Base-by-base conservation (phyloP, 2,797 vertebrate genomes). In the Enteromius radiatus region DNA sequence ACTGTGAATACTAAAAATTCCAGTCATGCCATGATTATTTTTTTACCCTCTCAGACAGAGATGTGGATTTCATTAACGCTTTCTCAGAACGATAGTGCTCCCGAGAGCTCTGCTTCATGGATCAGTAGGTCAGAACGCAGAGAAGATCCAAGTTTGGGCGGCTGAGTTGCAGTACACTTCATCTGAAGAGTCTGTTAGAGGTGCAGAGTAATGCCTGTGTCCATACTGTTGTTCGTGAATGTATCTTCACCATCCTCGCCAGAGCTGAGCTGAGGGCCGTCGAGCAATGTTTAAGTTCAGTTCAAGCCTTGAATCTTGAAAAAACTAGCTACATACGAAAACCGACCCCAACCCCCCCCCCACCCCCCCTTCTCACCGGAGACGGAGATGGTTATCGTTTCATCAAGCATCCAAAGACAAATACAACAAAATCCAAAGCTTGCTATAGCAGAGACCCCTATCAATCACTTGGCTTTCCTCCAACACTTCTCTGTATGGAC, bases 201-300 rank as follows among this genome's bases (percentile, higher is more conserved):
- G 90, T 93, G 92, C 90, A 89, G 89, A 92, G 91, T 88, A 88
- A 94, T 86, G 92, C 91, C 93, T 93, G 92, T 93, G 92, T 93
- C 90, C 88, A 87, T 92, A 92, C 90, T 91, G 90, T 92, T 93
- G 86, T 92, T 94, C 92, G 93, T 95, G 94, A 96, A 95, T 95
- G 95, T 95, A 95, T 93, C 91, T 91, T 88, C 87, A 91, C 90
- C 93, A 92, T 94, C 92, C 93, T 91, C 92, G 94, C 92, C 93
- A 91, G 79, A 81, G 94, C 91, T 93, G 82, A 79, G 92, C 92
- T 91, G 91, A 93, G 87, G 89, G 88, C 90, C 93, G 92, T 88
- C 90, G 91, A 92, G 87, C 91, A 84, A 89, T 88, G 88, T 92
- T 91, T 89, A 87, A 90, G 90, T 90, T 85, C 88, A 89, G 76